Evolutionary conservation across 2,113 vertebrate genomes (phyloP).

Genomic region (Choloepus hoffmanni): DNA sequence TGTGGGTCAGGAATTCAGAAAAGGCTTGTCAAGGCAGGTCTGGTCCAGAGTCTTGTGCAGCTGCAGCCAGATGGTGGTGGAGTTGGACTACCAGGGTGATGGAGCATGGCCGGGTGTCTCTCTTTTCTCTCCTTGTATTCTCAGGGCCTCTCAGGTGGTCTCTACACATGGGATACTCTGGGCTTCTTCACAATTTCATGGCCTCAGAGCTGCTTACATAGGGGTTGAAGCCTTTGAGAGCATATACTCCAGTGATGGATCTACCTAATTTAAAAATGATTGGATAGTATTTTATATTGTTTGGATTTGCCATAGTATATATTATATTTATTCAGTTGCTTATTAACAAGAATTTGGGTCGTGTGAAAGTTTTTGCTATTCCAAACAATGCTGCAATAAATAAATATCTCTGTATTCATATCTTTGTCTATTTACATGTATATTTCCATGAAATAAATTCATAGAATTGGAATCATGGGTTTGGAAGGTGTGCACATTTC

Average conservation of each 20-base stretch:
- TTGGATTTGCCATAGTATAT: not conserved
- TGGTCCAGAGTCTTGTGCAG: not conserved
- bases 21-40: not conserved
- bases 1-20: not conserved
- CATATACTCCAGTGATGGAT: not conserved
- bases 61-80: not conserved
- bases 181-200: not conserved
- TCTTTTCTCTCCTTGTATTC: not conserved
- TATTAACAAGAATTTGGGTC: conserved; percentile 15
- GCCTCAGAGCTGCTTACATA: not conserved
- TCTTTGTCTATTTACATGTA: not conserved
- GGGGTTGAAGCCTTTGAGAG: not conserved
- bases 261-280: not conserved
- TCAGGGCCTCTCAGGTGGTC: not conserved
- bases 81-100: not conserved
- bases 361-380: not conserved
- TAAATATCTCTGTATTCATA: not conserved
- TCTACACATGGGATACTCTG: not conserved
- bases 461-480: not conserved
- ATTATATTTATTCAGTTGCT: not conserved
- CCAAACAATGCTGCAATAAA: not conserved
- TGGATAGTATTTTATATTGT: not conserved
- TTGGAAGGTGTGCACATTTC: not conserved
- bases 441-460: not conserved
- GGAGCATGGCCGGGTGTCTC: not conserved